Evolutionary conservation across 2,888 invertebrate genomes (phyloP), one percentile per base, ranked within the genome.

Genomic region (Orthosia incerta): DNA sequence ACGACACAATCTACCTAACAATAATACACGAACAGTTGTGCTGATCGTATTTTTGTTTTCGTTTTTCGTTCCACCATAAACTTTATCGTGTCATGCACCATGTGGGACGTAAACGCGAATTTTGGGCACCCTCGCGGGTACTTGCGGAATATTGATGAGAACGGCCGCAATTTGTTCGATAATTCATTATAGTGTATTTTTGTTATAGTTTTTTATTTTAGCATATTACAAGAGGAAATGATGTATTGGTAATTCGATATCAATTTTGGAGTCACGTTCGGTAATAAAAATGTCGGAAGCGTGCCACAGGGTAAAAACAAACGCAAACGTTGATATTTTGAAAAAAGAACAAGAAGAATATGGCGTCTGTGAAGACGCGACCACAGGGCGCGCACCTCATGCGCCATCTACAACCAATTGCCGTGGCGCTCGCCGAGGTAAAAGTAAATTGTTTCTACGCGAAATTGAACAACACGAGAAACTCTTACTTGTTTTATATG

Each of bases 381-480:
- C 96, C 96, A 95, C 95, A 95, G 94, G 86, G 93, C 90, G 91
- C 90, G 88, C 84, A 80, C 87, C 88, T 91, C 93, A 95, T 92
- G 96, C 93, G 83, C 95, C 95, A 95, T 96, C 92, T 93, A 93
- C 91, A 87, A 79, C 91, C 95, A 95, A 96, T 95, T 95, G 95
- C 93, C 96, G 94, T 95, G 85, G 91, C 94, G 91, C 84, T 88
- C 87, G 85, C 82, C 79, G 85, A 87, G 87, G 89, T 88, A 91
- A 92, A 92, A 92, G 93, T 91, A 93, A 94, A 92, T 93, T 91
- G 91, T 91, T 91, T 91, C 89, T 86, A 87, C 82, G 88, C 88
- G 79, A 90, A 91, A 91, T 87, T 88, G 88, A 87, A 88, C 84
- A 87, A 84, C 83, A 83, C 75, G 80, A 86, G 77, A 79, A 86